These are phyloP conservation scores for Octodonta nipae DNA, from an alignment of 2,888 invertebrate species.

Conservation along the genomic window DNA sequence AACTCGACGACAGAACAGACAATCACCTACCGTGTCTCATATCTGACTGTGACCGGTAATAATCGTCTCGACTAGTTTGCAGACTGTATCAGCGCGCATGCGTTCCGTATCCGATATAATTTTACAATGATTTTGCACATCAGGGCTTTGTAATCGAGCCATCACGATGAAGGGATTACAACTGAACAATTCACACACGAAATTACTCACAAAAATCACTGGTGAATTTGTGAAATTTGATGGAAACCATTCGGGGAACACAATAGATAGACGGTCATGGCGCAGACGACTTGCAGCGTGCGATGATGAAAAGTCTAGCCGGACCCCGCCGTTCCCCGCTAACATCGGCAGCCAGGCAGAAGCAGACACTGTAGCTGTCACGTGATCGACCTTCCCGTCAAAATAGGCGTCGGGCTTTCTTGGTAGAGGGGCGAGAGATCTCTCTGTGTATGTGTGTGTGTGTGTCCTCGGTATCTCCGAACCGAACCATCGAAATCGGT, in stretches of 20 bases:
- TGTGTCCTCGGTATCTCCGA: no score
- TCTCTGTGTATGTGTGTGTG: neutral
- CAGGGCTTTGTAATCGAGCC: no score
- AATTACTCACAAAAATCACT: no score
- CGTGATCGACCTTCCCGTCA: slow-evolving; percentile 75
- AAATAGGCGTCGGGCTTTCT: slow-evolving; percentile 46
- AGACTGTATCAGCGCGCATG: slow-evolving; percentile 25
- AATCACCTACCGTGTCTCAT: slow-evolving; percentile 16
- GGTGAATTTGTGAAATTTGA: slow-evolving; percentile 9
- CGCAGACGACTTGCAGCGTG: slow-evolving; percentile 6
- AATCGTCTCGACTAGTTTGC: slow-evolving; percentile 29
- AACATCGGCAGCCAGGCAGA: slow-evolving; percentile 19
- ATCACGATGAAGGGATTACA: no score
- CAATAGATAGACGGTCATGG: slow-evolving; percentile 5
- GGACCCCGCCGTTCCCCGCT: slow-evolving; percentile 20
- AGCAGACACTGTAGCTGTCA: slow-evolving; percentile 40
- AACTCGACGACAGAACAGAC: no score
- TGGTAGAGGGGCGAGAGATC: slow-evolving; percentile 7
- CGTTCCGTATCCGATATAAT: no score
- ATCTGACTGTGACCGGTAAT: slow-evolving; percentile 19
- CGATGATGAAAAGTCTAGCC: slow-evolving; percentile 49
- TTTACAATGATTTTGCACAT: no score
- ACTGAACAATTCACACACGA: no score
- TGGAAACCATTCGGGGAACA: slow-evolving; percentile 7
- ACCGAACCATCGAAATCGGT: no score